A percentile compares a stretch with the other conserved stretches of the same genome.
Evolutionary conservation across 2,888 invertebrate species (phyloP).

Genomic region (Erebia ligea): DNA sequence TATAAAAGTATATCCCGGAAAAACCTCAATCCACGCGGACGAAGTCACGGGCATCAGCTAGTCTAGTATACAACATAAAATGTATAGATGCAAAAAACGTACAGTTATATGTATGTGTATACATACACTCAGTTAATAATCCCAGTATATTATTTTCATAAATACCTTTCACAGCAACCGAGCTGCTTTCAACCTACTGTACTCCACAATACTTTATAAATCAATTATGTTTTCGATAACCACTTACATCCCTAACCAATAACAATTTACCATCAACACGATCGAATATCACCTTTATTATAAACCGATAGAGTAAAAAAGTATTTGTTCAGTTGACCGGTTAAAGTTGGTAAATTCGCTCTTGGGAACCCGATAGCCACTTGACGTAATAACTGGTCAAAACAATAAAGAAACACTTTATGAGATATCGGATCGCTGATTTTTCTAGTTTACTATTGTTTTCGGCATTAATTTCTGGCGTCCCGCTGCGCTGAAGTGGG

Average conservation of each 20-base stretch:
- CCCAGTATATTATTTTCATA: slow-evolving; percentile 62
- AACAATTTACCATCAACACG: slow-evolving; percentile 25
- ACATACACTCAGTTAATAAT: slow-evolving; percentile 36
- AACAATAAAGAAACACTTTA: slow-evolving; percentile 70
- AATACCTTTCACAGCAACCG: slow-evolving; percentile 39
- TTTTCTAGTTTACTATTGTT: slow-evolving; percentile 68
- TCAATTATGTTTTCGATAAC: slow-evolving; percentile 75
- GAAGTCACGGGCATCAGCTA: too few relatives aligned
- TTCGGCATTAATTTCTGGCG: slow-evolving; percentile 57
- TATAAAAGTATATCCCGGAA: too few relatives aligned
- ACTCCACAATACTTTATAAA: slow-evolving; percentile 58
- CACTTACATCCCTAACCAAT: slow-evolving; percentile 62
- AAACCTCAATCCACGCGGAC: too few relatives aligned
- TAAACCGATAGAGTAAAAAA: slow-evolving; percentile 36
- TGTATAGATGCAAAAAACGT: slow-evolving; percentile 26
- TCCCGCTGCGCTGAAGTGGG: slow-evolving; percentile 48
- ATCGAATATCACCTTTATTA: slow-evolving; percentile 41
- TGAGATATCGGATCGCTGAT: slow-evolving; percentile 68
- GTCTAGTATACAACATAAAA: background rate
- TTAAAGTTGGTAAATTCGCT: slow-evolving; percentile 31
- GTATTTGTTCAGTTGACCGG: slow-evolving; percentile 33
- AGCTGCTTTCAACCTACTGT: slow-evolving; percentile 31
- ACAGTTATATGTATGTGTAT: slow-evolving; percentile 26
- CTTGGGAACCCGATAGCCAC: slow-evolving; percentile 70
- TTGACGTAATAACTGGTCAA: slow-evolving; percentile 72